Percentiles rank a stretch among this genome's conserved stretches.
Evolutionary conservation across 2,113 vertebrate species (phyloP).

Genomic region (Pluvianellus socialis): DNA sequence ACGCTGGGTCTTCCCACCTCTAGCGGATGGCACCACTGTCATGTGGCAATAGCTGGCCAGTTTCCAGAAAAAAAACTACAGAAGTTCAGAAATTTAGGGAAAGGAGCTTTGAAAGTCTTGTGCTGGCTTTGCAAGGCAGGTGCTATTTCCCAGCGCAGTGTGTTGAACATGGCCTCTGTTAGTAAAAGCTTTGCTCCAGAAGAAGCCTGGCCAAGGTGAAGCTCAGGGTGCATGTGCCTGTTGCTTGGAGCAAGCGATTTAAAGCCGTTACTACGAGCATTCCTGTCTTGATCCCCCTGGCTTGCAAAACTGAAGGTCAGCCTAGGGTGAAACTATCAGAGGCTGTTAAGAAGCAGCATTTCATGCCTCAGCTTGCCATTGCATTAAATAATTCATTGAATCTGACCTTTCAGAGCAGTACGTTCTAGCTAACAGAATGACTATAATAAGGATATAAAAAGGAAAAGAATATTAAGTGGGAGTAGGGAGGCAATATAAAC

Average conservation of each 20-base stretch:
- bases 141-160: background rate
- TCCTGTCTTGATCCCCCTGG: background rate
- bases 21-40: background rate
- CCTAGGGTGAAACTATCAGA: background rate
- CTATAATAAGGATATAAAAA: slow-evolving; percentile 15
- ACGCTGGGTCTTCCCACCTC: rapidly evolving
- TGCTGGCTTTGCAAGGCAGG: background rate
- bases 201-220: background rate
- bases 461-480: background rate
- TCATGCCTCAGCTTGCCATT: background rate
- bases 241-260: background rate
- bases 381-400: slow-evolving; percentile 43
- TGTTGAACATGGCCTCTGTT: background rate
- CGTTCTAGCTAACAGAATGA: background rate
- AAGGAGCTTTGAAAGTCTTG: background rate
- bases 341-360: background rate
- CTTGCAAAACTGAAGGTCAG: background rate
- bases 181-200: background rate
- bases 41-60: background rate
- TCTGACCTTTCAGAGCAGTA: slow-evolving; percentile 37
- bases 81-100: background rate
- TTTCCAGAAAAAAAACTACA: background rate
- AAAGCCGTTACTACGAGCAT: rapidly evolving
- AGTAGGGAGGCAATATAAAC: background rate
- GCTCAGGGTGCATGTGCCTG: background rate